A percentile compares a stretch with the other conserved stretches of the same genome.
Evolutionary conservation across 2,888 invertebrate species (phyloP).

Genomic region (Arge pagana): DNA sequence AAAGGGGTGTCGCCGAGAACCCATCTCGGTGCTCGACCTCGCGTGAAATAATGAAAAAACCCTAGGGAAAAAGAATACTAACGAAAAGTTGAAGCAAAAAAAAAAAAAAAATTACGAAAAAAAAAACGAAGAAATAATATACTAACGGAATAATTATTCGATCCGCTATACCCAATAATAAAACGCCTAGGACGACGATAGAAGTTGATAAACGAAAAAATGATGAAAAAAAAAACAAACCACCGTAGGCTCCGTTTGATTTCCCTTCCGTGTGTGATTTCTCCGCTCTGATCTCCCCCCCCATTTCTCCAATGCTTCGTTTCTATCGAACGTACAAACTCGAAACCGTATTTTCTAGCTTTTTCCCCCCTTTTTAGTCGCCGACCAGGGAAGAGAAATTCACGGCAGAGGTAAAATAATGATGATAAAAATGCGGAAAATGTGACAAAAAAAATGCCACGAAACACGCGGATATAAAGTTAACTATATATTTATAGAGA

Average conservation of each 20-base stretch:
- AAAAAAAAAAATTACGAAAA: conserved; percentile 30
- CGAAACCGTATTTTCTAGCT: conserved; percentile 53
- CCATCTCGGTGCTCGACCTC: conserved; percentile 26
- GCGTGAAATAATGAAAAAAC: conserved; percentile 24
- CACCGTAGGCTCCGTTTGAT: too few species aligned
- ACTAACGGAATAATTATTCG: conserved; percentile 24
- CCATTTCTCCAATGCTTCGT: too few species aligned
- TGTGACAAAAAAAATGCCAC: conserved; percentile 33
- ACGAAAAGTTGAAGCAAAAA: conserved; percentile 24
- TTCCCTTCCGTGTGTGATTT: too few species aligned
- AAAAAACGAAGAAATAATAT: conserved; percentile 29
- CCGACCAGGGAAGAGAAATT: conserved; percentile 27
- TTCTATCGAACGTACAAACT: too few species aligned
- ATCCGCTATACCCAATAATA: not conserved
- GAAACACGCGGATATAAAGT: conserved; percentile 44
- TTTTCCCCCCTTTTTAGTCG: conserved; percentile 48
- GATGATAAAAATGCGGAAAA: conserved; percentile 23
- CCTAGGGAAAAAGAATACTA: conserved; percentile 20
- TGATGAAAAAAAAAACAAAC: not conserved
- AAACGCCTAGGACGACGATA: conserved; percentile 3
- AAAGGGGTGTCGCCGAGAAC: conserved; percentile 32
- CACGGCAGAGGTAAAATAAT: conserved; percentile 21
- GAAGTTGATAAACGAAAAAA: conserved; percentile 4
- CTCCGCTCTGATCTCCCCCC: too few species aligned
- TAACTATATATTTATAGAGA: conserved; percentile 57